Base-by-base conservation (phyloP, 2,113 vertebrate genomes). In the Nycticebus coucang region DNA sequence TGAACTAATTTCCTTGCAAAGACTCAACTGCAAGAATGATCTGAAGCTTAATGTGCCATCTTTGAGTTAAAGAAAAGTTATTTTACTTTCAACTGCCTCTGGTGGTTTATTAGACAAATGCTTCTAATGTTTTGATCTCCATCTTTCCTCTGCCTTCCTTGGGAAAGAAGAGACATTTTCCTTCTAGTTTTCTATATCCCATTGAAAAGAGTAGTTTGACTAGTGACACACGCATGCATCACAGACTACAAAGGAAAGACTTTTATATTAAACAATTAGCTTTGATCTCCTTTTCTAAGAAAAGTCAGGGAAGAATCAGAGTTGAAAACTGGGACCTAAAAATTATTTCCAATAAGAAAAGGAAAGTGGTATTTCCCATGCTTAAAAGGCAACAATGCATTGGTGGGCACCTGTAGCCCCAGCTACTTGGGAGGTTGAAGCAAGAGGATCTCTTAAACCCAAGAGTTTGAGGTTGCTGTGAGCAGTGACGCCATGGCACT, bases 141-240 rank as follows among this genome's bases (percentile, higher is more conserved):
- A 10, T 37, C 55, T 88, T 87, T 57, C 33, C 33, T 92, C 41
- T 86, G 6, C 18, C 53, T 82, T 90, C 84, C 35, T 87, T 84
- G 55, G 45, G 10, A 75, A 21, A 68, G 13, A 80, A 19, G 7
- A 87, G 93, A 69, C 66, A 72, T n/a, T 92, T 66, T 21, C 22
- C 26, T 95, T 12, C 60, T 62, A 72, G 88, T 93, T 86, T 91
- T 96, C 69, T 93, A 30, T 59, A 78, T 82, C 5, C 18, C 68
- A 41, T 57, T 93, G 21, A 81, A 79, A 94, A 94, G 9, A 57
- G 1, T 82, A 62, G 18, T 93, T 94, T 91, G n/a, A 71, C 66
- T 77, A 95, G 87, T 86, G 79, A 68, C 14, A 79, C 2, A 17
- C 33, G 12, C 50, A 19, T 24, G 1, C 17, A 87, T 28, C 18